These are phyloP conservation scores for Icerya purchasi DNA, from an alignment of 2,888 invertebrate genomes.

Conservation along the genomic window DNA sequence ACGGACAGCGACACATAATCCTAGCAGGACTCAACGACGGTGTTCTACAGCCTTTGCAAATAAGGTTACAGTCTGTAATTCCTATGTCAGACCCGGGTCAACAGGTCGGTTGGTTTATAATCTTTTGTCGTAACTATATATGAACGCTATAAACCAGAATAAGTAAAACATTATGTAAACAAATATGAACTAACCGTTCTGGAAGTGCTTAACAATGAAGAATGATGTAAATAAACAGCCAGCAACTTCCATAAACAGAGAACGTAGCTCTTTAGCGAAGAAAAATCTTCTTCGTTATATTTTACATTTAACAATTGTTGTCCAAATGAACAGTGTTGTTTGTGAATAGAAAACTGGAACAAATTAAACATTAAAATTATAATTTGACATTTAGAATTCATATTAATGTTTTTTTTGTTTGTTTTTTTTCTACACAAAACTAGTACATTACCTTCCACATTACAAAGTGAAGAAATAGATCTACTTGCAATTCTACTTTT, in stretches of 20 bases:
- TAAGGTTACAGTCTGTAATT: too few species aligned
- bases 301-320: constrained; percentile 58
- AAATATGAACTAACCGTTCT: background rate
- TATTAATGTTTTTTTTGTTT: too few species aligned
- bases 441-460: constrained; percentile 35
- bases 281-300: constrained; percentile 31
- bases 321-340: constrained; percentile 40
- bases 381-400: too few species aligned
- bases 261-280: constrained; percentile 20
- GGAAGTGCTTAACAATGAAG: background rate
- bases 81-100: too few species aligned
- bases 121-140: too few species aligned
- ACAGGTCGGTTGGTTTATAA: too few species aligned
- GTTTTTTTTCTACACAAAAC: too few species aligned
- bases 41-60: too few species aligned
- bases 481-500: constrained; percentile 41
- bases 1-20: too few species aligned
- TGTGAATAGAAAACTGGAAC: constrained; percentile 19
- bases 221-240: background rate
- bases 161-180: too few species aligned
- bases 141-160: too few species aligned
- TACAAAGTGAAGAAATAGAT: constrained; percentile 40
- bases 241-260: background rate
- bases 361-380: constrained; percentile 26
- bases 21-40: too few species aligned